Percentiles rank a stretch among this genome's conserved stretches.
Conservation (phyloP, 2,113 vertebrate genomes). For the Macrotis lagotis region DNA sequence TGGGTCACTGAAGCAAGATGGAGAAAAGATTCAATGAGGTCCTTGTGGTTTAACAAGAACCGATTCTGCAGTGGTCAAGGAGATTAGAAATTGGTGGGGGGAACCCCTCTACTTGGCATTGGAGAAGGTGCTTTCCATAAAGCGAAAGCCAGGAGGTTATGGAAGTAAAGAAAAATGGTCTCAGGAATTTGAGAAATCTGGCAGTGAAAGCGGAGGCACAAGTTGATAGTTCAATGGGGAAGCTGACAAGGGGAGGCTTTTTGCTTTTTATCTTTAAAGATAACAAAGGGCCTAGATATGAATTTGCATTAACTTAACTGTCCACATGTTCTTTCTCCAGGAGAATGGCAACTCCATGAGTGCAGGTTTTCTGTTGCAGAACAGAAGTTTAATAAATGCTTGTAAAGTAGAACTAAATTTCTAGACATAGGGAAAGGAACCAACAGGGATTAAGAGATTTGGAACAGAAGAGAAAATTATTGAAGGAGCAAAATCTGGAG, state of each 20-base stretch:
- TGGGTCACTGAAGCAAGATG: not conserved
- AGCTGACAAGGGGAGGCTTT: not conserved
- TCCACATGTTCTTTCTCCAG: not conserved
- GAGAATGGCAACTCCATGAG: not conserved
- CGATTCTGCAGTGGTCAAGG: not conserved
- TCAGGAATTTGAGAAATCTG: too few species aligned
- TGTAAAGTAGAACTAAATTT: not conserved
- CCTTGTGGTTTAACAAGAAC: not conserved
- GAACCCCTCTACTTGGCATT: not conserved
- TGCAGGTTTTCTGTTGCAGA: not conserved
- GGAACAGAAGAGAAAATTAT: not conserved
- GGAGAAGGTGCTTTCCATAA: not conserved
- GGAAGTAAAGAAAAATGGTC: not conserved
- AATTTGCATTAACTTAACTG: not conserved
- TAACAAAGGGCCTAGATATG: not conserved
- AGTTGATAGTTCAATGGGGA: not conserved
- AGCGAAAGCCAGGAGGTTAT: not conserved
- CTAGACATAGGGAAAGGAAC: not conserved
- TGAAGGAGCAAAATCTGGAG: not conserved
- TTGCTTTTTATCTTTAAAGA: not conserved
- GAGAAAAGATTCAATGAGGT: not conserved
- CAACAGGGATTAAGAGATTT: not conserved
- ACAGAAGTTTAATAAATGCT: not conserved
- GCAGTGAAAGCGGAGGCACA: too few species aligned
- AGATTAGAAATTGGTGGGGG: not conserved